phyloP scores from a whole-genome alignment of 2,113 vertebrate genomes.

The Cochlearius cochlearius region DNA sequence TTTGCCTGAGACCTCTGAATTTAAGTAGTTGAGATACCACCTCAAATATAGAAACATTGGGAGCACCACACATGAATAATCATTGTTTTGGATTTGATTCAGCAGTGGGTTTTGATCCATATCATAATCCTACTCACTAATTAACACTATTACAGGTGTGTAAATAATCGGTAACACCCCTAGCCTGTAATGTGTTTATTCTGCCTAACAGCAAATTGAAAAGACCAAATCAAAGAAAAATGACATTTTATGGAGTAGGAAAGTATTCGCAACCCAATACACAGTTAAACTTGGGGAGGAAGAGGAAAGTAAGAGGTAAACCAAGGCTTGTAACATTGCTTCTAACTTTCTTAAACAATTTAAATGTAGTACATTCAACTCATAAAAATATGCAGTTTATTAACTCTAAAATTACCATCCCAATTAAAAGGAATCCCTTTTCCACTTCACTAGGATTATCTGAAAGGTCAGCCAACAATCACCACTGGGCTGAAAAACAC shows the following conservation, averaged over 20 bases:
- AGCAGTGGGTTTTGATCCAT: not conserved
- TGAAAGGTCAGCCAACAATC: conserved; percentile 42
- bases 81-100: not conserved
- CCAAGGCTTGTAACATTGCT: not conserved
- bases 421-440: conserved; percentile 10
- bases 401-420: not conserved
- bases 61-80: not conserved
- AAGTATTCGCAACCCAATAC: not conserved
- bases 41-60: not conserved
- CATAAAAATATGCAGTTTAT: not conserved
- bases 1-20: not conserved
- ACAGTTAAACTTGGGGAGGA: not conserved
- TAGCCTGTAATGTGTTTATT: not conserved
- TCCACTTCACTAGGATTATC: not conserved
- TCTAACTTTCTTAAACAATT: not conserved
- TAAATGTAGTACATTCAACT: not conserved
- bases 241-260: not conserved
- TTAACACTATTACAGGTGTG: not conserved
- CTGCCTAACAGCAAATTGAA: not conserved
- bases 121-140: not conserved
- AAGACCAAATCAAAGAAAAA: not conserved
- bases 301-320: not conserved
- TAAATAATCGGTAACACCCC: not conserved
- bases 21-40: not conserved
- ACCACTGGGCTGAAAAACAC: not conserved